Conservation (phyloP, 2,113 vertebrate species). For the Aix galericulata region DNA sequence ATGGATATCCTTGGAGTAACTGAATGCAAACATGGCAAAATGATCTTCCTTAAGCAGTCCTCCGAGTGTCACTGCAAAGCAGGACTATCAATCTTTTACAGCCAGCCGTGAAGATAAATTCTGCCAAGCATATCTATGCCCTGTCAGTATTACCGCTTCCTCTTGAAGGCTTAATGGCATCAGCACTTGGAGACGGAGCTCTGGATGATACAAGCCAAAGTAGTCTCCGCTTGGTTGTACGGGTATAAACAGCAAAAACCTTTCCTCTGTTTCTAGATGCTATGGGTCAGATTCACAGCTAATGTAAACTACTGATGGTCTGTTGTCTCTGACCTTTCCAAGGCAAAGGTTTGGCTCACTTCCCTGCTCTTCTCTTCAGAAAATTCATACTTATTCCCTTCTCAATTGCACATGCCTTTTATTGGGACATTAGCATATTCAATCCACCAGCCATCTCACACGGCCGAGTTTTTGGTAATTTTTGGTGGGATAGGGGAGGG, state of each 20-base stretch:
- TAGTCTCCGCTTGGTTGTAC: not conserved
- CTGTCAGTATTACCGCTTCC: not conserved
- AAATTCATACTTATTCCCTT: not conserved
- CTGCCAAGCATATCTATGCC: accelerated
- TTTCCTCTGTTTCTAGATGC: not conserved
- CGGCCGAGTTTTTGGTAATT: not conserved
- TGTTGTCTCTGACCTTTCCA: not conserved
- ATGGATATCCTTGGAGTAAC: not conserved
- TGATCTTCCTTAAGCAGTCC: not conserved
- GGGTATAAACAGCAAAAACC: accelerated
- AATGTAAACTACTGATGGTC: not conserved
- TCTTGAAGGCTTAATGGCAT: not conserved
- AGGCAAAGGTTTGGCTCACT: not conserved
- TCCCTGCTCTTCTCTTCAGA: not conserved
- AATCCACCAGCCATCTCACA: not conserved
- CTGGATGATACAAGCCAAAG: not conserved
- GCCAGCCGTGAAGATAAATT: not conserved
- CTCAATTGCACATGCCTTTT: not conserved
- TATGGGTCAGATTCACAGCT: not conserved
- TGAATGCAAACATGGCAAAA: not conserved
- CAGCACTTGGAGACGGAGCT: not conserved
- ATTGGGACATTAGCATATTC: accelerated
- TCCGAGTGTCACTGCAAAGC: not conserved
- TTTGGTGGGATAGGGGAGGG: not conserved
- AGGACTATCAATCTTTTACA: not conserved